Evolutionary conservation across 2,797 vertebrate genomes (phyloP).

Genomic region (Cuniculus paca): DNA sequence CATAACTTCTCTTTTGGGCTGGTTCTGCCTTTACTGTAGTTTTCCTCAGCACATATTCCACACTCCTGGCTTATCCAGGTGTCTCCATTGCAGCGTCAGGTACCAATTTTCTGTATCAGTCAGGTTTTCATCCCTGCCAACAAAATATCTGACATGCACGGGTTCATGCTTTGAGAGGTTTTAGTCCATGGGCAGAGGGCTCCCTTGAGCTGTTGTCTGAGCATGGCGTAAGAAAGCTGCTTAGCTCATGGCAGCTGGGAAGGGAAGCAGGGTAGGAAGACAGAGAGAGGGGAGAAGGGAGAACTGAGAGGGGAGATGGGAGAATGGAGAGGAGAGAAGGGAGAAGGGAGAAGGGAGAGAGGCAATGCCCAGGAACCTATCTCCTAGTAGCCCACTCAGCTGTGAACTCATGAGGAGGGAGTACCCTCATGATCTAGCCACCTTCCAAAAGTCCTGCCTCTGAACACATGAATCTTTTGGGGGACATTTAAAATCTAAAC

Average conservation of each 20-base stretch:
- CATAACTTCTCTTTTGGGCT: not conserved
- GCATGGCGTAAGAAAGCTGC: not conserved
- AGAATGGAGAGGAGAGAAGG: too few relatives aligned
- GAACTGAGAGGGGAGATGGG: too few relatives aligned
- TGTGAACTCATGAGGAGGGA: not conserved
- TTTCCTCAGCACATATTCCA: not conserved
- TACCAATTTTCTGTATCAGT: not conserved
- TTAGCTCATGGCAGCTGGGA: not conserved
- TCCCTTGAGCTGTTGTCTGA: not conserved
- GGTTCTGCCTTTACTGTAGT: not conserved
- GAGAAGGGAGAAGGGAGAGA: not conserved
- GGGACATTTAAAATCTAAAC: not conserved
- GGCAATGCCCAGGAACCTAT: not conserved
- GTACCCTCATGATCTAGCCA: not conserved
- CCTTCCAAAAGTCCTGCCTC: not conserved
- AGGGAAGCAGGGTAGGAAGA: not conserved
- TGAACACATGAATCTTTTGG: not conserved
- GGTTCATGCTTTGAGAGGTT: not conserved
- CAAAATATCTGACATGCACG: not conserved
- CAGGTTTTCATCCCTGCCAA: not conserved
- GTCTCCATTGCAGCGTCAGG: not conserved
- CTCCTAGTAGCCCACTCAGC: not conserved
- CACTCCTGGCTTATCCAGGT: not conserved
- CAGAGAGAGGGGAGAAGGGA: not conserved
- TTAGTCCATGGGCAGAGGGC: not conserved